Percentiles rank a stretch among this genome's conserved stretches.
These are phyloP conservation scores for Chrysocyon brachyurus DNA, from an alignment of 2,797 vertebrate genomes.

Conservation along the genomic window DNA sequence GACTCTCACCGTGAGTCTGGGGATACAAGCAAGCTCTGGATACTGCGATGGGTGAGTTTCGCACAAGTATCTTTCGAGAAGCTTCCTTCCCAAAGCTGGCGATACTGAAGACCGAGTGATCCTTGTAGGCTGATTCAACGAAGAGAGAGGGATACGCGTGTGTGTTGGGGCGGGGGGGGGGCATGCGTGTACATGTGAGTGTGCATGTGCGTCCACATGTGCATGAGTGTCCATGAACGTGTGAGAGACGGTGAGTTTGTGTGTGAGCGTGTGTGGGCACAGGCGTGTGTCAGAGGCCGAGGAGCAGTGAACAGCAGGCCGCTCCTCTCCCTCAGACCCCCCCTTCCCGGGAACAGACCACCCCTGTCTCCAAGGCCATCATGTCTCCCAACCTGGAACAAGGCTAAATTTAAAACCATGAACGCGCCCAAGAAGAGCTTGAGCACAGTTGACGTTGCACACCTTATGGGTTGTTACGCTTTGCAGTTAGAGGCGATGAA, in stretches of 20 bases:
- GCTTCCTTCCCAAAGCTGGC: not conserved
- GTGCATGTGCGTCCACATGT: not conserved
- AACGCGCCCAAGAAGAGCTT: conserved; percentile 13
- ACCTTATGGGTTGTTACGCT: conserved; percentile 74
- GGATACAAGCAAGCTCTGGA: not conserved
- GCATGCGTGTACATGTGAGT: not conserved
- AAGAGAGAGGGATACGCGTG: not conserved
- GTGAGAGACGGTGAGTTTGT: not conserved
- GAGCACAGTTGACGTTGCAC: conserved; percentile 12
- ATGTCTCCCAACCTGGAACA: conserved; percentile 35
- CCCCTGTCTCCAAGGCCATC: not conserved
- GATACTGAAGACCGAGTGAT: not conserved
- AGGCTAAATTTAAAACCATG: conserved; percentile 50
- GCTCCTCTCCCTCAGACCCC: not conserved
- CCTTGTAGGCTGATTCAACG: not conserved
- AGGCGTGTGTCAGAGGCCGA: no score
- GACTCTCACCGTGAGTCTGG: not conserved
- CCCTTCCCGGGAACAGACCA: not conserved
- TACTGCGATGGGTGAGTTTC: not conserved
- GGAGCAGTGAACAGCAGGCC: not conserved
- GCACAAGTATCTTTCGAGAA: not conserved
- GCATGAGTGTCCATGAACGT: not conserved
- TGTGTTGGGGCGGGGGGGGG: no score
- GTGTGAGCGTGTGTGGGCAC: not conserved
- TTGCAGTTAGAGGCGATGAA: conserved; percentile 62